Evolutionary conservation across 2,113 vertebrate genomes (phyloP).

Genomic region (Varanus salvator): DNA sequence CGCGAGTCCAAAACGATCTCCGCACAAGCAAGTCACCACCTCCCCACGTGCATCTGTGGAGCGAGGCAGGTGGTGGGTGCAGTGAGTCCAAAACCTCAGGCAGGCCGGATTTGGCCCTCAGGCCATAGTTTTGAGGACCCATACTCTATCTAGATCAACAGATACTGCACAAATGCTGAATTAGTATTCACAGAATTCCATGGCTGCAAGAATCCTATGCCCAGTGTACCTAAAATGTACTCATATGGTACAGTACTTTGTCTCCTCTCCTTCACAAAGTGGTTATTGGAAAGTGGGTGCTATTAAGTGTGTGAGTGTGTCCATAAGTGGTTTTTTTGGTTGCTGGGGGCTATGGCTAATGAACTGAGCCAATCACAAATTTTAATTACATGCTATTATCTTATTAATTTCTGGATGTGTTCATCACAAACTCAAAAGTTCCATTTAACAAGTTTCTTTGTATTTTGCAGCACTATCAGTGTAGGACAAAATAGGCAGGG

Average conservation of each 20-base stretch:
- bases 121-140: too few relatives aligned
- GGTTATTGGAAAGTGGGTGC: neutral
- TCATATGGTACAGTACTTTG: slow-evolving; percentile 6
- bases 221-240: neutral
- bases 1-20: too few relatives aligned
- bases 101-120: too few relatives aligned
- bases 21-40: too few relatives aligned
- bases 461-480: slow-evolving; percentile 4
- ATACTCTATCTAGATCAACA: too few relatives aligned
- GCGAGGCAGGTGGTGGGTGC: too few relatives aligned
- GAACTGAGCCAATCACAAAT: slow-evolving; percentile 40
- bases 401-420: slow-evolving; percentile 46
- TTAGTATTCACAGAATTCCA: neutral
- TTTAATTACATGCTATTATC: slow-evolving; percentile 58
- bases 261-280: neutral
- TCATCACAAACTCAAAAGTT: neutral
- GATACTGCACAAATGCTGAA: neutral
- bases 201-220: neutral
- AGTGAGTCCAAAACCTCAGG: too few relatives aligned
- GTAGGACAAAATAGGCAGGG: neutral
- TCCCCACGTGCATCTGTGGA: too few relatives aligned
- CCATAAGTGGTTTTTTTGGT: too few relatives aligned
- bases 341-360: slow-evolving; percentile 20
- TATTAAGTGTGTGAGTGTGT: neutral
- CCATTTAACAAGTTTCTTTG: slow-evolving; percentile 54